Conservation (phyloP, 2,888 invertebrate genomes). For the Orthosia incerta region DNA sequence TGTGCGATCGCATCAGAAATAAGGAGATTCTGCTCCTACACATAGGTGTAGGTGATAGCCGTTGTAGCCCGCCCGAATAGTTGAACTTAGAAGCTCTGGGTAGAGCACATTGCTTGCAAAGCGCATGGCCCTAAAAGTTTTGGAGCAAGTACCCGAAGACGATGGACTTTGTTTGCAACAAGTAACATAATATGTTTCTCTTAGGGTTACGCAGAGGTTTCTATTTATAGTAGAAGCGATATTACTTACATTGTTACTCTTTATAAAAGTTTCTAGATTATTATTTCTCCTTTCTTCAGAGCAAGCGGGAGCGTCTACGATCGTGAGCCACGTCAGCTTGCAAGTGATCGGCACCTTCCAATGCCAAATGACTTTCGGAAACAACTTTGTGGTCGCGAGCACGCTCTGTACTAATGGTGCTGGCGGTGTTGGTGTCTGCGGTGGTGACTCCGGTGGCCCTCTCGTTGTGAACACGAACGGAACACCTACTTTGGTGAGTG, state of each 20-base stretch:
- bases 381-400: conserved; percentile 62
- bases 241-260: not conserved
- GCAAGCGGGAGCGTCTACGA: conserved; percentile 68
- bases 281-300: conserved; percentile 57
- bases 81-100: not conserved
- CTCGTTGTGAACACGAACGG: conserved; percentile 67
- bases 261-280: conserved; percentile 18
- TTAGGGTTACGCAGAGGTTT: not conserved
- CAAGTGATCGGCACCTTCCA: conserved; percentile 72
- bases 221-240: not conserved
- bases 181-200: no score
- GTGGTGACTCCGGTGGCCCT: conserved; percentile 81
- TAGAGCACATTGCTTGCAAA: not conserved
- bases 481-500: conserved; percentile 70
- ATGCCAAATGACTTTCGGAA: conserved; percentile 70
- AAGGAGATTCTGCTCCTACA: no score
- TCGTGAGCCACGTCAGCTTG: conserved; percentile 73
- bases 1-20: no score
- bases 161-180: no score
- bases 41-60: not conserved
- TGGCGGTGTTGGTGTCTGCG: conserved; percentile 76
- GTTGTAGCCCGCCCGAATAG: not conserved
- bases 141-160: no score
- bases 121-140: not conserved
- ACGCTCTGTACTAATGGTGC: conserved; percentile 78